A percentile compares a stretch with the other conserved stretches of the same genome.
These are phyloP conservation scores for Scolanthus callimorphus DNA, from an alignment of 92 coral and sea anemone species.

Conservation along the genomic window DNA sequence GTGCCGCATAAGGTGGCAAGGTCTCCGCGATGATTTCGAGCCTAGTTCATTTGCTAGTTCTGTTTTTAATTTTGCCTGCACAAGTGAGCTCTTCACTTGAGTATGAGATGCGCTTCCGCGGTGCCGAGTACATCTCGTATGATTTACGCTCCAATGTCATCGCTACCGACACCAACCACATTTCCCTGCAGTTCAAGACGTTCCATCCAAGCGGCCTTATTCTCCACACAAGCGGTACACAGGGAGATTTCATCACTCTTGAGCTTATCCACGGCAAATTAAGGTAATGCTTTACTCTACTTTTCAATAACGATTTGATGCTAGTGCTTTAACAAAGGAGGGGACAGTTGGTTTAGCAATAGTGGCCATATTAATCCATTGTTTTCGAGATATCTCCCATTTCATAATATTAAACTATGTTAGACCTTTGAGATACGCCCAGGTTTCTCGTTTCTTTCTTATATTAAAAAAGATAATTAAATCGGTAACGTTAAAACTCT, in stretches of 20 bases:
- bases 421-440: too few species aligned
- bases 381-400: too few species aligned
- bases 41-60: slow-evolving; percentile 3
- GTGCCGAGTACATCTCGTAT: slow-evolving; percentile 57
- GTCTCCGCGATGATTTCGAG: slow-evolving; percentile 18
- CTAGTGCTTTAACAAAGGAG: too few species aligned
- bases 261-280: slow-evolving; percentile 84
- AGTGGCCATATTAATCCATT: too few species aligned
- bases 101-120: slow-evolving; percentile 49
- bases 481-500: too few species aligned
- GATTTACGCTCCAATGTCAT: slow-evolving; percentile 63
- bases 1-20: slow-evolving; percentile 13
- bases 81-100: slow-evolving; percentile 24
- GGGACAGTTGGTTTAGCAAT: too few species aligned
- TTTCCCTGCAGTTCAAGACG: slow-evolving; percentile 77
- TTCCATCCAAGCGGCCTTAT: slow-evolving; percentile 77
- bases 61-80: slow-evolving; percentile 1
- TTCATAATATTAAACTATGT: too few species aligned
- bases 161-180: slow-evolving; percentile 33
- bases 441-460: too few species aligned
- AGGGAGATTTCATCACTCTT: slow-evolving; percentile 77
- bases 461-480: too few species aligned
- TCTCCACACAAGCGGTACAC: slow-evolving; percentile 74
- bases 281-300: slow-evolving; percentile 71
- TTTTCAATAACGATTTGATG: too few species aligned